Percentiles rank a stretch among this genome's conserved stretches.
phyloP scores from a whole-genome alignment of 2,888 invertebrate genomes.

The Diaphora mendica region DNA sequence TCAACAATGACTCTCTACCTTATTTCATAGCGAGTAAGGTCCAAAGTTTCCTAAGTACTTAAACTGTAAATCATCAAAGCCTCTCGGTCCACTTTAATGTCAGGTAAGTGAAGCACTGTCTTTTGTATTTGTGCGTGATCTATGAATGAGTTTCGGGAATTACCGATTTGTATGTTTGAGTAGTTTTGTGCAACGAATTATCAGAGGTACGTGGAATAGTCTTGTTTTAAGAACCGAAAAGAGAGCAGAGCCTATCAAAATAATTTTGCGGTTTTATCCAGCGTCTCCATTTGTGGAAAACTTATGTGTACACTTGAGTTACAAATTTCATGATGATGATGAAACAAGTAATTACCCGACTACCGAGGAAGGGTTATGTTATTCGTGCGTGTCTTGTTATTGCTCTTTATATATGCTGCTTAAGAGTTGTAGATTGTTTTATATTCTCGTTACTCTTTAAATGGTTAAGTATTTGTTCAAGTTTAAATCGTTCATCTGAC shows the following conservation, averaged over 20 bases:
- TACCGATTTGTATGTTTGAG: conserved; percentile 51
- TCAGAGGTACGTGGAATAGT: not conserved
- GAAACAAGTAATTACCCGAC: too few relatives aligned
- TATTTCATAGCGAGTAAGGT: conserved; percentile 25
- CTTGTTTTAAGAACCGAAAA: not conserved
- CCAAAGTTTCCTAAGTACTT: conserved; percentile 25
- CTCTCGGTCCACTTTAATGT: conserved; percentile 55
- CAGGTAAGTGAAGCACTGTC: conserved; percentile 62
- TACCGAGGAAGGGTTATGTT: too few relatives aligned
- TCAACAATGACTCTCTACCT: conserved; percentile 31
- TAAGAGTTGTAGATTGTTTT: not conserved
- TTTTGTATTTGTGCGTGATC: conserved; percentile 70
- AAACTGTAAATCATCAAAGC: conserved; percentile 57
- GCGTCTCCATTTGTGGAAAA: not conserved
- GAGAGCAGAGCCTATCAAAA: not conserved
- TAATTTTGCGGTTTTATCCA: not conserved
- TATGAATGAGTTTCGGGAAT: conserved; percentile 78
- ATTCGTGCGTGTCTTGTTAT: too few relatives aligned
- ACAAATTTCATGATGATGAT: too few relatives aligned
- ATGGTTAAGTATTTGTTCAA: not conserved
- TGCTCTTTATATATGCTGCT: too few relatives aligned
- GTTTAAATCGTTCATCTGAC: not conserved
- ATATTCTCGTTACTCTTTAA: not conserved
- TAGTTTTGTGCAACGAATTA: conserved; percentile 48
- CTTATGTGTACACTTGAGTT: not conserved